Conservation (phyloP, 2,888 invertebrate species). For the Criorhina ranunculi region DNA sequence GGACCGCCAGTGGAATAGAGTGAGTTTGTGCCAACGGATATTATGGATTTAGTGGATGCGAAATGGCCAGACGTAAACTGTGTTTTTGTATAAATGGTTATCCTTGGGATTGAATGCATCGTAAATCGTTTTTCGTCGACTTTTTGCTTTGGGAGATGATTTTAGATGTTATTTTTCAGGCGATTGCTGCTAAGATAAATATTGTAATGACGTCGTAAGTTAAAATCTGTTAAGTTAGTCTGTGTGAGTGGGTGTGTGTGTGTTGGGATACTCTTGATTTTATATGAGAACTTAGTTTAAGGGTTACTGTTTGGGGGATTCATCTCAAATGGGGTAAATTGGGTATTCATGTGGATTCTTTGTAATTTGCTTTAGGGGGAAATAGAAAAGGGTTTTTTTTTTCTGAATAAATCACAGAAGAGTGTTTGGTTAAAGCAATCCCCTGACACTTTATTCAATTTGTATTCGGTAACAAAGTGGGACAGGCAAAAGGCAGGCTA, state of each 20-base stretch:
- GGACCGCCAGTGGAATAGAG: not conserved
- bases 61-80: constrained; percentile 38
- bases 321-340: constrained; percentile 31
- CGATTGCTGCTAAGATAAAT: constrained; percentile 24
- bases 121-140: constrained; percentile 37
- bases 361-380: constrained; percentile 32
- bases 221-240: constrained; percentile 1
- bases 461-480: constrained; percentile 48
- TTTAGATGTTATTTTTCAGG: constrained; percentile 25
- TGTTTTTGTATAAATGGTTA: constrained; percentile 41
- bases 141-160: constrained; percentile 7
- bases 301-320: constrained; percentile 18
- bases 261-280: constrained; percentile 40
- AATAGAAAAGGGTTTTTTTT: constrained; percentile 44
- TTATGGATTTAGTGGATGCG: constrained; percentile 29
- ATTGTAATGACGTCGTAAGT: constrained; percentile 49
- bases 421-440: constrained; percentile 42
- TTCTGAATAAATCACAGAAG: constrained; percentile 43
- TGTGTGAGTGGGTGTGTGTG: not conserved
- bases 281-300: constrained; percentile 17
- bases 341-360: constrained; percentile 61
- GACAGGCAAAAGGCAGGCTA: constrained; percentile 1
- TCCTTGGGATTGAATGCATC: constrained; percentile 43
- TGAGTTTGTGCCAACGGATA: constrained; percentile 1
- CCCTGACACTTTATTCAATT: constrained; percentile 54